phyloP scores from a whole-genome alignment of 1,140 invertebrate genomes.

The Cotesia glomerata region DNA sequence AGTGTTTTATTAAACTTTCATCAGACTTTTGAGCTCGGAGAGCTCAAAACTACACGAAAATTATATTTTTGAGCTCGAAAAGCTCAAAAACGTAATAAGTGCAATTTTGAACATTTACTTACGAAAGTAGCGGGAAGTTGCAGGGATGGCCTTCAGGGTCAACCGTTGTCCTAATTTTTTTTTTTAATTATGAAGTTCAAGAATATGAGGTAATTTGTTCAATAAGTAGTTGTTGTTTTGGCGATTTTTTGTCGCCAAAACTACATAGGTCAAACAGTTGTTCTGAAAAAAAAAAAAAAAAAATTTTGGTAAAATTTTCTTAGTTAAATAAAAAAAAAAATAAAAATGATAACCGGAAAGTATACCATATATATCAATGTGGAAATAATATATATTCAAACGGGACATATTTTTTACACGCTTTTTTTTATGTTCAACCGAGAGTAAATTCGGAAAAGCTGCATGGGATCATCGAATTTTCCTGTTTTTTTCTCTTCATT shows the following conservation, averaged over 20 bases:
- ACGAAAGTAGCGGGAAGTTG: too few species aligned
- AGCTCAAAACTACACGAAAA: too few species aligned
- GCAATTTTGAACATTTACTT: too few species aligned
- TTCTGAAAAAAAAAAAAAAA: conserved; percentile 43
- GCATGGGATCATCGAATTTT: too few species aligned
- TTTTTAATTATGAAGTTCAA: neutral
- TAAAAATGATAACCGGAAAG: neutral
- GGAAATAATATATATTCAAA: neutral
- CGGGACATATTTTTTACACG: too few species aligned
- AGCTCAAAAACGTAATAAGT: too few species aligned
- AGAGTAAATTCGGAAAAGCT: neutral
- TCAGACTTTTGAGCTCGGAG: too few species aligned
- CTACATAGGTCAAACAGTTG: conserved; percentile 41
- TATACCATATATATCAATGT: neutral
- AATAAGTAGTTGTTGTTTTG: neutral
- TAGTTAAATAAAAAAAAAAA: neutral
- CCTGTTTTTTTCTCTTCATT: too few species aligned
- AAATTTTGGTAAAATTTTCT: neutral
- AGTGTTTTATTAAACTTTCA: too few species aligned
- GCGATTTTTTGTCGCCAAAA: conserved; percentile 23
- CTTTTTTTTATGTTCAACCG: neutral
- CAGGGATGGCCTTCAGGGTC: too few species aligned
- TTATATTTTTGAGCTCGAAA: too few species aligned
- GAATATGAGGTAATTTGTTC: neutral
- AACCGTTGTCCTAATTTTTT: too few species aligned